phyloP scores from a whole-genome alignment of 2,888 invertebrate genomes.

The Lamellibrachia columna region DNA sequence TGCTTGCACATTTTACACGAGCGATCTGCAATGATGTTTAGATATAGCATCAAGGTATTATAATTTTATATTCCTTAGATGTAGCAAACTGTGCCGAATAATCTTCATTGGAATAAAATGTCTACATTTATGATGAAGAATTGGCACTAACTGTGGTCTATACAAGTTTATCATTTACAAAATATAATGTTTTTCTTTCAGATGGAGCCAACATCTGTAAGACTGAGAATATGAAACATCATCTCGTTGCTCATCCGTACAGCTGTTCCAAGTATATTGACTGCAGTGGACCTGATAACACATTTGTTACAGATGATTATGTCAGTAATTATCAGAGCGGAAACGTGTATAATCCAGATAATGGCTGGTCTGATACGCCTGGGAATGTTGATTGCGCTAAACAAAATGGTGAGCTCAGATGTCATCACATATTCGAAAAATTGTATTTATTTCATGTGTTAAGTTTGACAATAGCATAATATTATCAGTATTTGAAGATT shows the following conservation, averaged over 20 bases:
- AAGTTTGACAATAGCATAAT: too few relatives aligned
- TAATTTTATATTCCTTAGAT: neutral
- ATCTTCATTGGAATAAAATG: neutral
- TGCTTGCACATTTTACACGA: too few relatives aligned
- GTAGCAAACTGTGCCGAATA: neutral
- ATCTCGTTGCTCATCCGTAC: neutral
- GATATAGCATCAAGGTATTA: neutral
- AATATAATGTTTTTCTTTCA: neutral
- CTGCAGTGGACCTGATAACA: neutral
- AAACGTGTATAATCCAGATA: neutral
- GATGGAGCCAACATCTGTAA: slow-evolving; percentile 9
- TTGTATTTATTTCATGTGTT: too few relatives aligned
- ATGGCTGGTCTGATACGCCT: neutral
- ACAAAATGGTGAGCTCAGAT: neutral
- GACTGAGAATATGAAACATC: neutral
- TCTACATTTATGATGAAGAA: neutral
- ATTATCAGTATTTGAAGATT: too few relatives aligned
- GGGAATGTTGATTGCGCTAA: neutral
- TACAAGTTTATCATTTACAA: neutral
- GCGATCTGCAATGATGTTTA: too few relatives aligned
- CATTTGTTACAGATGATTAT: neutral
- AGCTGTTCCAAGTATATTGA: neutral
- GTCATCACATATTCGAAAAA: neutral
- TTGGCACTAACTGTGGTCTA: neutral
- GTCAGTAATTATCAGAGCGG: neutral